These are phyloP conservation scores for Chymomyza costata DNA, from an alignment of 1,140 invertebrate genomes.

Conservation along the genomic window DNA sequence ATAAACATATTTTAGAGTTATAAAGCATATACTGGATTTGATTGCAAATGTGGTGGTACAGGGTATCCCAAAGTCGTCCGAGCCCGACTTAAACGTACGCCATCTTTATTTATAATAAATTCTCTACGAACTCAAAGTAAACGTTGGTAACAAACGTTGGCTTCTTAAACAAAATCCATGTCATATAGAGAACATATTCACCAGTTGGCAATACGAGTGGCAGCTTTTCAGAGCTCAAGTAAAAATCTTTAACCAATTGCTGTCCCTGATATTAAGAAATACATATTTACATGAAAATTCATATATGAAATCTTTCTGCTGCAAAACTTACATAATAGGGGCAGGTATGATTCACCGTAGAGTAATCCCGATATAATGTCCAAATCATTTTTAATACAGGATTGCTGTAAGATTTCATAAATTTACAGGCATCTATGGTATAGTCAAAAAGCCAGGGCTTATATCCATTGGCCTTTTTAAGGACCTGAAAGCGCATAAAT, in stretches of 20 bases:
- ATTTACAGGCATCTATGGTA: conserved; percentile 34
- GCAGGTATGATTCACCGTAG: conserved; percentile 43
- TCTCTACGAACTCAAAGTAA: conserved; percentile 38
- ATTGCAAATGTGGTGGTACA: no score
- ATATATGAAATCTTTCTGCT: no score
- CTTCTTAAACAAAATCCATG: conserved; percentile 33
- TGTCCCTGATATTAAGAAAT: no score
- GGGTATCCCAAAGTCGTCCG: no score
- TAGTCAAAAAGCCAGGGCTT: conserved; percentile 46
- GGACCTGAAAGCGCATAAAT: conserved; percentile 19
- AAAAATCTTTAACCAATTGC: conserved; percentile 41
- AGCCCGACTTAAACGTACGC: no score
- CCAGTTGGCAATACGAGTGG: conserved; percentile 35
- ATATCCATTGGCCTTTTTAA: conserved; percentile 44
- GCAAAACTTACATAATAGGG: conserved; percentile 42
- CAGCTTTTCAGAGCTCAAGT: conserved; percentile 31
- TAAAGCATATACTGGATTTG: no score
- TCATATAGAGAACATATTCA: conserved; percentile 33
- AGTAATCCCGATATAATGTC: conserved; percentile 36
- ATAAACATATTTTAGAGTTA: no score
- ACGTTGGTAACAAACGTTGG: conserved; percentile 40
- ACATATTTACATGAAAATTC: no score
- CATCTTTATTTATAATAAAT: no score
- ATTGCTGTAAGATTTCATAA: conserved; percentile 29
- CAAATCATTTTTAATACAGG: conserved; percentile 27